Evolutionary conservation across 2,888 invertebrate species (phyloP), one percentile per base, ranked within the genome.

Genomic region (Parelbella ahira): DNA sequence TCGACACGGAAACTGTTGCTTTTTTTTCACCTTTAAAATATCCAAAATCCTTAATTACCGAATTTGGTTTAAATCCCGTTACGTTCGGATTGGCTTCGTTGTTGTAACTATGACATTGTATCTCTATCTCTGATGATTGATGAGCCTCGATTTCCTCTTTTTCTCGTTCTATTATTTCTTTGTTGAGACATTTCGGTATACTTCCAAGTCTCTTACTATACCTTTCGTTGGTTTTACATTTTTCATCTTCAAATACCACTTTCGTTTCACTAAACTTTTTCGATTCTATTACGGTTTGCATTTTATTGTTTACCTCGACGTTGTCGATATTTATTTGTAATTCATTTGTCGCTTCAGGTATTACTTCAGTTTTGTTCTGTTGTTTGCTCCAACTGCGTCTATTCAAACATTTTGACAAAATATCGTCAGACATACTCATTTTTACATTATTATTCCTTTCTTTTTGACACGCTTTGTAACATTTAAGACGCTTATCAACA

Each of bases 391-490:
- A 86, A 33, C 77, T 71, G 5, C 86, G 56, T 47, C 84, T 64
- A 1, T 69, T 81, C 2, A 86, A 24, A 45, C 81, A 86, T 63
- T 86, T 87, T 0, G 78, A 68, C 21, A 87, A 45, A 7, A 86
- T 82, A 50, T 86, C 86, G 42, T 87, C 86, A 0, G 86, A 83
- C 62, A 82, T 63, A 37, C 76, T 70, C 1, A 65, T 48, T 51
- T 77, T 76, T 0, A 60, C 45, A 4, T 65, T 63, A 12, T 62
- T 58, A 20, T 60, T 58, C 7, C 54, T 54, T 19, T 77, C 69
- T 30, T 76, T 78, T 21, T 78, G 76, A 21, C 79, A 81, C 0
- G 86, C 72, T 49, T 82, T 80, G 41, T 86, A 86, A 38, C 77
- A 77, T 57, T 69, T 73, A 1, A 80, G 74, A 47, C 69, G 80